Percentiles rank a stretch among this genome's conserved stretches.
These are phyloP conservation scores for Drosophila colorata DNA, from an alignment of 2,888 invertebrate species.

Conservation along the genomic window DNA sequence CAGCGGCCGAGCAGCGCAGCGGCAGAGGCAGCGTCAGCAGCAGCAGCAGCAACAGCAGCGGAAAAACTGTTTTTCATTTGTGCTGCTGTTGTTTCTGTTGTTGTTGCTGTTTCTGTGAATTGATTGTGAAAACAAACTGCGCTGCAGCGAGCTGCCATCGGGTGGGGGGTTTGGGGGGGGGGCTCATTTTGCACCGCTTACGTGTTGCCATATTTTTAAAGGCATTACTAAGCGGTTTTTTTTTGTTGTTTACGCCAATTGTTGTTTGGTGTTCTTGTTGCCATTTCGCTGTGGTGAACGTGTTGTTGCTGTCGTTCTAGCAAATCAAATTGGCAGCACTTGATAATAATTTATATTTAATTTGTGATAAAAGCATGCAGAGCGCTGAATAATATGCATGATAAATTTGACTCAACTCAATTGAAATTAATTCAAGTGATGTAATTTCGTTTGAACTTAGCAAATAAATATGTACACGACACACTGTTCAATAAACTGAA, in stretches of 20 bases:
- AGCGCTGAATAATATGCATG: conserved; percentile 31
- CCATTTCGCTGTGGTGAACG: conserved; percentile 15
- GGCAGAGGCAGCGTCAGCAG: conserved; percentile 7
- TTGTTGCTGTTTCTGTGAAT: conserved; percentile 46
- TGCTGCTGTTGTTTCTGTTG: conserved; percentile 32
- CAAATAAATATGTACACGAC: neutral
- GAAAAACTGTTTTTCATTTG: conserved; percentile 65
- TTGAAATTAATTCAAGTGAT: conserved; percentile 11
- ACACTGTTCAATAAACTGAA: neutral
- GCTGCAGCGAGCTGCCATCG: conserved; percentile 35
- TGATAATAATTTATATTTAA: conserved; percentile 73
- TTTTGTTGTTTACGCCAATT: conserved; percentile 42
- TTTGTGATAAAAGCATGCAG: conserved; percentile 64
- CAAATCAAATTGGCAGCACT: conserved; percentile 63
- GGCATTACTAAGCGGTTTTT: conserved; percentile 79
- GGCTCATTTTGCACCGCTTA: conserved; percentile 59
- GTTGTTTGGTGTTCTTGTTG: conserved; percentile 39
- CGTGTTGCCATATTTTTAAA: conserved; percentile 82
- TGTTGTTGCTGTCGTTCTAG: conserved; percentile 47
- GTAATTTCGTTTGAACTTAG: conserved; percentile 6
- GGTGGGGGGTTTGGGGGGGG: neutral
- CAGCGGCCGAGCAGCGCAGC: conserved; percentile 14
- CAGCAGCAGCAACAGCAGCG: conserved; percentile 17
- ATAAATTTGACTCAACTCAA: conserved; percentile 11
- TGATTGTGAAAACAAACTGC: conserved; percentile 73